A percentile compares a stretch with the other conserved stretches of the same genome.
Conservation (phyloP, 1,140 invertebrate species). For the Eupristina koningsbergeri region DNA sequence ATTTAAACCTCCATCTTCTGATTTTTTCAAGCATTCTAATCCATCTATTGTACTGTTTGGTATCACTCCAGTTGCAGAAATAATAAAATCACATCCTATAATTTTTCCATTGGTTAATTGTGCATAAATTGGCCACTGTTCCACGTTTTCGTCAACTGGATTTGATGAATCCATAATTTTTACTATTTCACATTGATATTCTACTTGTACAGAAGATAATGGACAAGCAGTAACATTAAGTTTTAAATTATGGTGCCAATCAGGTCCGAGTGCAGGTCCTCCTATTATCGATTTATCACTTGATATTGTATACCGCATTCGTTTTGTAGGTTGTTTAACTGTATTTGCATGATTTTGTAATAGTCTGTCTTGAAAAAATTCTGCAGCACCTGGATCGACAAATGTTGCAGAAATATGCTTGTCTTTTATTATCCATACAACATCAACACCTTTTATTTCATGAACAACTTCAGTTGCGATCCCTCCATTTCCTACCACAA, state of each 20-base stretch:
- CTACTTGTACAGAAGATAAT: constrained; percentile 67
- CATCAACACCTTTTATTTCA: constrained; percentile 86
- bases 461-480: constrained; percentile 97
- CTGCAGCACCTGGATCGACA: constrained; percentile 94
- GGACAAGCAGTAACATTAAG: constrained; percentile 27
- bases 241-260: constrained; percentile 88
- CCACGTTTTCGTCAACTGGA: constrained; percentile 52
- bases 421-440: constrained; percentile 96
- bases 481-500: constrained; percentile 96
- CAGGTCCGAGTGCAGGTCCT: constrained; percentile 93
- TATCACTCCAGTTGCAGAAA: constrained; percentile 95
- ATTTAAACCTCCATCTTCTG: constrained; percentile 82
- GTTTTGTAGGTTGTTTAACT: constrained; percentile 71
- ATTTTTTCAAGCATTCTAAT: constrained; percentile 75
- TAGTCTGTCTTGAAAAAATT: constrained; percentile 86
- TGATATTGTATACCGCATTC: constrained; percentile 80
- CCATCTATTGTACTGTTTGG: constrained; percentile 79
- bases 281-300: constrained; percentile 70
- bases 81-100: constrained; percentile 90
- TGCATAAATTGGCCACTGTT: constrained; percentile 81
- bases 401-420: constrained; percentile 93
- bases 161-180: constrained; percentile 68
- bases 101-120: constrained; percentile 83
- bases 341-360: constrained; percentile 55
- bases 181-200: constrained; percentile 83